phyloP scores from a whole-genome alignment of 2,113 vertebrate genomes.

The Glaucomys volans region DNA sequence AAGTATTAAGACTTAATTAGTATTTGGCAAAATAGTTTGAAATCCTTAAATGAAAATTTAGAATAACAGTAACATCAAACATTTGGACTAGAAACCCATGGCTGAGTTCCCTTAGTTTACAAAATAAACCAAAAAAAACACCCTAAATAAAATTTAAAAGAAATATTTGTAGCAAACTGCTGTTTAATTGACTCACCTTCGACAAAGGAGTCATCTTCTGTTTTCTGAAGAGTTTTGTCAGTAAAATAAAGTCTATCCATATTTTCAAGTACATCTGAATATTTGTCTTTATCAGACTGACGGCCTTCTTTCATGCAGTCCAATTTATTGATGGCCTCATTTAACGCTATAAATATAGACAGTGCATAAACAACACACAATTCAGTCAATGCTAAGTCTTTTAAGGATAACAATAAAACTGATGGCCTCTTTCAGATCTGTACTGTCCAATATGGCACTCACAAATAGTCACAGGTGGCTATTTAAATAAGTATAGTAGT shows the following conservation, averaged over 20 bases:
- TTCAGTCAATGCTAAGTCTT: background rate
- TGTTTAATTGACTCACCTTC: conserved; percentile 49
- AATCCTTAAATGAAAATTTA: background rate
- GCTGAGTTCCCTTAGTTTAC: background rate
- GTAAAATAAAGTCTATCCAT: background rate
- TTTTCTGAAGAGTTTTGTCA: background rate
- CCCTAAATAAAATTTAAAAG: background rate
- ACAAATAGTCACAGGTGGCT: background rate
- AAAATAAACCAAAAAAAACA: background rate
- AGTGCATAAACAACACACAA: background rate
- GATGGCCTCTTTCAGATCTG: background rate
- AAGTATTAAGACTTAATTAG: background rate
- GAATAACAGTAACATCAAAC: background rate
- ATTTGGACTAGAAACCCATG: background rate
- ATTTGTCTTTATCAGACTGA: background rate
- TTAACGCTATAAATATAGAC: conserved; percentile 60
- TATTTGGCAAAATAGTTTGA: conserved; percentile 26
- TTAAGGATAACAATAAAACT: background rate
- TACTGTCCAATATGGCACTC: background rate
- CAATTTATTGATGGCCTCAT: conserved; percentile 2
- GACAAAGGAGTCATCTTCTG: background rate
- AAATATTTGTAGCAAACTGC: background rate
- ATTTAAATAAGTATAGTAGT: background rate
- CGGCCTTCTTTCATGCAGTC: background rate
- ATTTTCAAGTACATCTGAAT: background rate